phyloP scores from a whole-genome alignment of 2,888 invertebrate genomes.

The Drosophila mettleri region DNA sequence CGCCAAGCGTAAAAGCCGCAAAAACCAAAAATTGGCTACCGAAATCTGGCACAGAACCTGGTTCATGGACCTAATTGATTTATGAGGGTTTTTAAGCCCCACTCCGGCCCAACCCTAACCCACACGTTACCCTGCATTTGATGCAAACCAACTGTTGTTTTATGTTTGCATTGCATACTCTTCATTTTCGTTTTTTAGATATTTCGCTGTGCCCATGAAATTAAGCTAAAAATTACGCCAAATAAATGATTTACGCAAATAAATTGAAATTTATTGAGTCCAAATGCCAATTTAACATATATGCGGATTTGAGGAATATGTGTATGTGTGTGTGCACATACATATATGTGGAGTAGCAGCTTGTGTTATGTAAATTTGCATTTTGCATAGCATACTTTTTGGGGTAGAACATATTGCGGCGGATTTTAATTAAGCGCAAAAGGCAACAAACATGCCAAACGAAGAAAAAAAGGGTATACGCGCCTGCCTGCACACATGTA shows the following conservation, averaged over 20 bases:
- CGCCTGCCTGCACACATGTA: slow-evolving; percentile 48
- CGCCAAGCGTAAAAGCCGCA: slow-evolving; percentile 67
- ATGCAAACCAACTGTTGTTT: slow-evolving; percentile 30
- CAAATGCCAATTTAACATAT: slow-evolving; percentile 39
- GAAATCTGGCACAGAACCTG: slow-evolving; percentile 66
- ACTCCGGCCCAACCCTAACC: neutral
- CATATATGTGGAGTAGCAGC: slow-evolving; percentile 55
- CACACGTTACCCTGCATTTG: neutral
- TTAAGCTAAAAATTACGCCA: slow-evolving; percentile 83
- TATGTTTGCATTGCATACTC: slow-evolving; percentile 31
- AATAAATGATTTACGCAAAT: slow-evolving; percentile 85
- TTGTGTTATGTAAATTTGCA: slow-evolving; percentile 73
- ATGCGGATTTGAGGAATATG: slow-evolving; percentile 2
- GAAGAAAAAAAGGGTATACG: slow-evolving; percentile 27
- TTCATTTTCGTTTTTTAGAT: slow-evolving; percentile 39
- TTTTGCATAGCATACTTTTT: slow-evolving; percentile 67
- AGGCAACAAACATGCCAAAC: slow-evolving; percentile 46
- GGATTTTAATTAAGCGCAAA: slow-evolving; percentile 80
- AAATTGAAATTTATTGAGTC: slow-evolving; percentile 83
- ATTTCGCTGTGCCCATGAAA: slow-evolving; percentile 63
- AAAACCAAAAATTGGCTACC: slow-evolving; percentile 76
- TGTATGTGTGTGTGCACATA: neutral
- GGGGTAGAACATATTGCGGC: slow-evolving; percentile 71
- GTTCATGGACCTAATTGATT: slow-evolving; percentile 82
- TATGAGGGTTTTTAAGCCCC: slow-evolving; percentile 74